phyloP scores from a whole-genome alignment of 2,888 invertebrate genomes.

The Trichogramma evanescens region DNA sequence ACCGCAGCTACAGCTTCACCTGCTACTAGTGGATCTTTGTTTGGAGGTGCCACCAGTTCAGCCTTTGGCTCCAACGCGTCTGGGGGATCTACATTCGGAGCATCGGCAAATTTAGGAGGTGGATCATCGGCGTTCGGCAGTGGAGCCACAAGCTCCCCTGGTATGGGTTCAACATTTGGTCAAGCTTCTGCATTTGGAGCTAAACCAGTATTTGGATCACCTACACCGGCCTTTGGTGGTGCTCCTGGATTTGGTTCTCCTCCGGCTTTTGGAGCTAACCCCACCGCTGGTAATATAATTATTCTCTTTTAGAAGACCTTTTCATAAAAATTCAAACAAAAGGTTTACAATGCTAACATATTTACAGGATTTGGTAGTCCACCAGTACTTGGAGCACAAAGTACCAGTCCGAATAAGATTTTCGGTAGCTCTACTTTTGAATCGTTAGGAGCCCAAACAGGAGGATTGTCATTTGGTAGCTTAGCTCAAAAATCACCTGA shows the following conservation, averaged over 20 bases:
- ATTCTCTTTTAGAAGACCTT: neutral
- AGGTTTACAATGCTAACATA: neutral
- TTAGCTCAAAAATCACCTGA: slow-evolving; percentile 31
- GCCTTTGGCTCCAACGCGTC: slow-evolving; percentile 14
- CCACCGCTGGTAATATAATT: slow-evolving; percentile 27
- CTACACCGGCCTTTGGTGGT: slow-evolving; percentile 9
- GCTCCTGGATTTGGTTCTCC: slow-evolving; percentile 30
- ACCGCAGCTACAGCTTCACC: slow-evolving; percentile 18
- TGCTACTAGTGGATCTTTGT: slow-evolving; percentile 9
- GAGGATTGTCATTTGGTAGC: slow-evolving; percentile 38
- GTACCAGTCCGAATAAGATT: slow-evolving; percentile 33
- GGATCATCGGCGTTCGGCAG: slow-evolving; percentile 23
- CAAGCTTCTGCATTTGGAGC: slow-evolving; percentile 35
- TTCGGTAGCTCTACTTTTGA: slow-evolving; percentile 41
- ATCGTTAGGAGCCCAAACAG: slow-evolving; percentile 36
- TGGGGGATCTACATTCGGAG: slow-evolving; percentile 19
- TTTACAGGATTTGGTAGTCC: slow-evolving; percentile 36
- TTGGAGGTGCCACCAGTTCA: slow-evolving; percentile 4
- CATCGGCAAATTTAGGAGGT: slow-evolving; percentile 2
- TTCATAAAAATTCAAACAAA: neutral
- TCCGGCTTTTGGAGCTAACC: slow-evolving; percentile 30
- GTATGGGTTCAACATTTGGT: slow-evolving; percentile 29
- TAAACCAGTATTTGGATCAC: slow-evolving; percentile 37
- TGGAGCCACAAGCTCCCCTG: slow-evolving; percentile 14
- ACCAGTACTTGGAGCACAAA: slow-evolving; percentile 31